Base-by-base conservation (phyloP, 2,888 invertebrate genomes). In the Macroteleia sp. region DNA sequence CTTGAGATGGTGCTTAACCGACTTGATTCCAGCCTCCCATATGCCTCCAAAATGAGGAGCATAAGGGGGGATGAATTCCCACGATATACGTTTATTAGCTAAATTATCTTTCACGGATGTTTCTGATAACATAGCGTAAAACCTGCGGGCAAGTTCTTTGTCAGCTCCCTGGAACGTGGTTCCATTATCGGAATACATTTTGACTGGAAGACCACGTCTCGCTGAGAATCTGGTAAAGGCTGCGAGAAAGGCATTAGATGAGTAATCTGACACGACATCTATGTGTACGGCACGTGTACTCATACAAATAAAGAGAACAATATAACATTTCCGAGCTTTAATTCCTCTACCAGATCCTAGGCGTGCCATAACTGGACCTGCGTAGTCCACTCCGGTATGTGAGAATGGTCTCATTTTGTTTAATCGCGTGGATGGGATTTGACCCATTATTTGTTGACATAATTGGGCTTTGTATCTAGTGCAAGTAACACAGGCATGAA, bases 1-100 rank as follows among this genome's bases (percentile, higher is more conserved):
- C 17, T 12, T 44, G 19, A 44, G 44, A 22, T 44, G 44, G n/a
- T 22, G 44, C 12, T 44, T 44, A 5, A 44, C 44, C 4, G 44
- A 44, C 44, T 44, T 44, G 1, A 44, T 22, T 44, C 44, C 44
- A 6, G 44, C 44, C 22, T 44, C 44, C 39, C 39, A 17, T 2
- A 39, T 17, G 3, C 39, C 39, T 1, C 39, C 39, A 8, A 39
- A 17, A 17, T 44, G 20, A 8, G 22, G 44, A 1, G 44, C 44
- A 44, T 44, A 1, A 22, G 44, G 44, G 1, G 42, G 42, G 4
- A 42, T 42, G 19, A 42, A 42, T 8, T 17, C 42, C 42, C 42
- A 42, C 19, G 17, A 19, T n/a, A 42, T 14, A 19, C 19, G 42
- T 3, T 17, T 14, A 12, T 44, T 39, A 17, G 39, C 16, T 2